Conservation (phyloP, 2,113 vertebrate species). For the Emydura subglobosa region DNA sequence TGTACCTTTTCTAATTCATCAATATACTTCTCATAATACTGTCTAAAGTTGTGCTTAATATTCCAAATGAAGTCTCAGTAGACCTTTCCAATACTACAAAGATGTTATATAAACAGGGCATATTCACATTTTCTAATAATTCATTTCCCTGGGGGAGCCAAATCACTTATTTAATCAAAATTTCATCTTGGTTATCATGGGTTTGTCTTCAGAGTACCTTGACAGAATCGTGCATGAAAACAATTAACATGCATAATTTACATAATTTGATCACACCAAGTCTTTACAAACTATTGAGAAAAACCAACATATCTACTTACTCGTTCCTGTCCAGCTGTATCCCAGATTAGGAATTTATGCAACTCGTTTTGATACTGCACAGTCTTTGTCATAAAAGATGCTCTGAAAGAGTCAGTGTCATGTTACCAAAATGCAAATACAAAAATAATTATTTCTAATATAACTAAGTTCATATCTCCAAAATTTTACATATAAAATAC, state of each 20-base stretch:
- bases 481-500: not conserved
- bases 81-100: not conserved
- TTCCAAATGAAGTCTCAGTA: not conserved
- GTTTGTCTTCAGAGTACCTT: not conserved
- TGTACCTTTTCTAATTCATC: not conserved
- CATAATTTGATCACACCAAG: not conserved
- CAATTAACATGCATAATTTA: not conserved
- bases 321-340: slow-evolving; percentile 95
- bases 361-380: slow-evolving; percentile 96
- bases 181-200: not conserved
- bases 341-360: slow-evolving; percentile 98
- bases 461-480: slow-evolving; percentile 47
- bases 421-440: not conserved
- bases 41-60: not conserved
- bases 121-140: not conserved
- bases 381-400: slow-evolving; percentile 98
- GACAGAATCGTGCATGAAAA: not conserved
- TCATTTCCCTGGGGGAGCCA: not conserved
- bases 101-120: not conserved
- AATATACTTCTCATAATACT: not conserved
- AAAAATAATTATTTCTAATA: not conserved
- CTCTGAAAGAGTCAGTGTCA: slow-evolving; percentile 80
- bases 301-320: slow-evolving; percentile 79
- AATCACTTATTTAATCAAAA: not conserved
- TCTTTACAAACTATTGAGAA: slow-evolving; percentile 19